Conservation (phyloP, 2,113 vertebrate species). For the Corynorhinus townsendii region DNA sequence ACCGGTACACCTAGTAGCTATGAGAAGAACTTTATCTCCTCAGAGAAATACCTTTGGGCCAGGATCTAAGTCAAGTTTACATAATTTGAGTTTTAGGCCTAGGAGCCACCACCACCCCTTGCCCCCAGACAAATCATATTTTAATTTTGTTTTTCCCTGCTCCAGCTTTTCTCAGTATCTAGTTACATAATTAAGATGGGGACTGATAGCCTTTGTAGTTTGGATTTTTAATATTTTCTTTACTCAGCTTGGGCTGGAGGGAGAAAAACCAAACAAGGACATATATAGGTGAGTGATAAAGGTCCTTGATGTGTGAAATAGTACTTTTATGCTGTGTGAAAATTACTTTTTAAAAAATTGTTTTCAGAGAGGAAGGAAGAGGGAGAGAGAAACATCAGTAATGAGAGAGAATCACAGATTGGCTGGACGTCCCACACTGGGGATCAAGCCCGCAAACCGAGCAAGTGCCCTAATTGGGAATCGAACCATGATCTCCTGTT, state of each 20-base stretch:
- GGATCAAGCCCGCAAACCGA: too few relatives aligned
- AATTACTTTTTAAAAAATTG: not conserved
- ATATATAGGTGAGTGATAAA: not conserved
- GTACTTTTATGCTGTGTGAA: not conserved
- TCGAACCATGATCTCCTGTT: too few relatives aligned
- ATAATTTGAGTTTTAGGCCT: not conserved
- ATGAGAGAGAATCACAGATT: too few relatives aligned
- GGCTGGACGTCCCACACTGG: too few relatives aligned
- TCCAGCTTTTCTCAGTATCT: not conserved
- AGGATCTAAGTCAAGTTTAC: not conserved
- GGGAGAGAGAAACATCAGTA: too few relatives aligned
- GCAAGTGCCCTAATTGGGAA: too few relatives aligned
- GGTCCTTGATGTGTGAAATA: not conserved
- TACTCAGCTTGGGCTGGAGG: not conserved
- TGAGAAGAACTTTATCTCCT: conserved; percentile 9
- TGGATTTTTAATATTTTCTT: conserved; percentile 42
- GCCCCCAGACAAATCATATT: not conserved
- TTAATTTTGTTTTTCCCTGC: conserved; percentile 9
- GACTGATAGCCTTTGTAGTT: not conserved
- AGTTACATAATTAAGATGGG: not conserved
- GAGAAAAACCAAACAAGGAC: not conserved
- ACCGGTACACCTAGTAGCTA: not conserved
- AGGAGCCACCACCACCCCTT: not conserved
- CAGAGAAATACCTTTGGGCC: not conserved
- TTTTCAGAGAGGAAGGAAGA: too few relatives aligned